Evolutionary conservation across 2,797 vertebrate species (phyloP), one percentile per base, ranked within the genome.

Genomic region (Gila robusta): DNA sequence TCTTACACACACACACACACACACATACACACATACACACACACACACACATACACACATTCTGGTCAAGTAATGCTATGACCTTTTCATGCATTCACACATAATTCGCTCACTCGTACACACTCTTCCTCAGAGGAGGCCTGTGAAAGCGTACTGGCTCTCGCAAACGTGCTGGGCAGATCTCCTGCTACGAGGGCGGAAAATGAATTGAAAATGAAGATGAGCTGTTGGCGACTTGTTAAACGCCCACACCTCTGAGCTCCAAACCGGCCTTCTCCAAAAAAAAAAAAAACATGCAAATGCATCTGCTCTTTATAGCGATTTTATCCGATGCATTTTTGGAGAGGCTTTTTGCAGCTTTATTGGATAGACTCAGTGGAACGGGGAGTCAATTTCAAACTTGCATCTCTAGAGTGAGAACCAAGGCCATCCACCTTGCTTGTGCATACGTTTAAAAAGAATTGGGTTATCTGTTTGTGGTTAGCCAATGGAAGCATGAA

Each of bases 201-300:
- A 89, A 88, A 89, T 84, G 85, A 92, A 89, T 87, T 80, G 88
- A 86, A 88, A 76, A 86, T 88, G 82, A 84, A 91, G 85, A 88
- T 83, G 81, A 89, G 87, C 87, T 67, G 77, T 82, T 81, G 37
- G 74, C 83, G 72, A 74, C 83, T 86, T 86, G 84, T 87, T 88
- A 69, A 77, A 89, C 88, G 39, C 90, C 90, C 88, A 90, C 90
- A 28, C 26, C 59, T 23, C 49, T 54, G 74, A 64, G 71, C 86
- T 82, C 74, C 80, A 86, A 89, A 80, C 78, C 16, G n/a, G 81
- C 71, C 72, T 70, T 78, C 70, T 80, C 74, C 41, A 47, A 47
- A 47, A 47, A 86, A 81, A 81, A 47, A 47, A 87, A 87, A 86
- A 86, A 74, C 73, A 70, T 81, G 69, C 76, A 79, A 80, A 82